Evolutionary conservation across 1,140 invertebrate species (phyloP).

Genomic region (Caligus rogercresseyi): DNA sequence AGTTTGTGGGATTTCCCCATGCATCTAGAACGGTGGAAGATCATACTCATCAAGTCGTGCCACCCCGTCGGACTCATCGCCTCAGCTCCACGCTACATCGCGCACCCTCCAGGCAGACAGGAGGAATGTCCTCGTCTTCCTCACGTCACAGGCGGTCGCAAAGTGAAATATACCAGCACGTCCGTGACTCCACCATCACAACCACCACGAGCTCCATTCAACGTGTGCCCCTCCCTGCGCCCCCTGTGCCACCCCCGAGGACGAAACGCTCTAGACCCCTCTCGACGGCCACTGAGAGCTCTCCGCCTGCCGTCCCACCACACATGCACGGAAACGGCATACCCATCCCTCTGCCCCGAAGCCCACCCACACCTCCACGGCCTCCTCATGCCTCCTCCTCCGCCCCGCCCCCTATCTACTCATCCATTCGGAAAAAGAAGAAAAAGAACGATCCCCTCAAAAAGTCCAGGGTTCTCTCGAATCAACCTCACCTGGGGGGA

Average conservation of each 20-base stretch:
- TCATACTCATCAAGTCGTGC: background rate
- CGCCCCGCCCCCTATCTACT: no score
- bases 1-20: constrained; percentile 12
- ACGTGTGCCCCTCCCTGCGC: background rate
- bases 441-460: background rate
- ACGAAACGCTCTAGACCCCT: background rate
- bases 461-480: background rate
- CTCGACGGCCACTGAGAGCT: background rate
- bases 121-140: background rate
- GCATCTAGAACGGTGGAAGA: background rate
- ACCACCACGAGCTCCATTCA: background rate
- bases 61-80: background rate
- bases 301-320: background rate
- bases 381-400: constrained; percentile 15
- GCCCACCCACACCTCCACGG: constrained; percentile 3
- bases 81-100: background rate
- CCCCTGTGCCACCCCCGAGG: background rate
- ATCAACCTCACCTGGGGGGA: background rate
- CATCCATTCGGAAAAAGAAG: background rate
- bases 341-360: background rate
- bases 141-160: background rate
- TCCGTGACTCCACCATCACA: background rate
- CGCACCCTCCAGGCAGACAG: background rate
- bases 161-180: background rate
- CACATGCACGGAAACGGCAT: constrained; percentile 6